Percentiles rank a stretch among this genome's conserved stretches.
Conservation (phyloP, 1,140 invertebrate genomes). For the Scaptomyza graminum region DNA sequence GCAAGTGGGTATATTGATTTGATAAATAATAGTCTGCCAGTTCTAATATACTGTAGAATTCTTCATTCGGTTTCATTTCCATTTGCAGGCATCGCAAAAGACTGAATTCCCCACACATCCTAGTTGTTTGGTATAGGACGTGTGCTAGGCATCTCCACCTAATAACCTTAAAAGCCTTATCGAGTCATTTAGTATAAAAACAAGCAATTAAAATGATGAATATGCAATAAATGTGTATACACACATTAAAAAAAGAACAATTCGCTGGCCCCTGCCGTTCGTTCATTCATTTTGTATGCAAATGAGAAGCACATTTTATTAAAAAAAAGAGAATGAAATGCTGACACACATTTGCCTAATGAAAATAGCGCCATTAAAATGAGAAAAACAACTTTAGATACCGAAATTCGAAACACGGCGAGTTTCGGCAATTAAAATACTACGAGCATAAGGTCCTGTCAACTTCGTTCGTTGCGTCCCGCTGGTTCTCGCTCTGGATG, state of each 20-base stretch:
- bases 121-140: constrained; percentile 14
- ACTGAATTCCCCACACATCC: too few relatives aligned
- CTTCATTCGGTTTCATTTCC: neutral
- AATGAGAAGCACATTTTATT: constrained; percentile 64
- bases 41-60: too few relatives aligned
- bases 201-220: constrained; percentile 83
- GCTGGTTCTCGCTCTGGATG: constrained; percentile 34
- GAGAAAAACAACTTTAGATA: constrained; percentile 83
- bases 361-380: constrained; percentile 83
- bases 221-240: constrained; percentile 77
- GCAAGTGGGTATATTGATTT: neutral
- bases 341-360: constrained; percentile 82
- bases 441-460: constrained; percentile 66
- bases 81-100: neutral
- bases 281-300: constrained; percentile 75
- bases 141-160: constrained; percentile 30
- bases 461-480: constrained; percentile 38
- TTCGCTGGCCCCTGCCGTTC: constrained; percentile 23
- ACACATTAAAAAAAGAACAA: constrained; percentile 56
- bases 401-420: constrained; percentile 76
- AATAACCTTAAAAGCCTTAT: constrained; percentile 81
- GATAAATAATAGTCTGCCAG: too few relatives aligned
- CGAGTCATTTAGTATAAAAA: constrained; percentile 79
- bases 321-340: constrained; percentile 47
- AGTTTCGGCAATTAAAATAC: constrained; percentile 76